phyloP scores from a whole-genome alignment of 2,888 invertebrate species.

The Cryptocheilus praepositus region DNA sequence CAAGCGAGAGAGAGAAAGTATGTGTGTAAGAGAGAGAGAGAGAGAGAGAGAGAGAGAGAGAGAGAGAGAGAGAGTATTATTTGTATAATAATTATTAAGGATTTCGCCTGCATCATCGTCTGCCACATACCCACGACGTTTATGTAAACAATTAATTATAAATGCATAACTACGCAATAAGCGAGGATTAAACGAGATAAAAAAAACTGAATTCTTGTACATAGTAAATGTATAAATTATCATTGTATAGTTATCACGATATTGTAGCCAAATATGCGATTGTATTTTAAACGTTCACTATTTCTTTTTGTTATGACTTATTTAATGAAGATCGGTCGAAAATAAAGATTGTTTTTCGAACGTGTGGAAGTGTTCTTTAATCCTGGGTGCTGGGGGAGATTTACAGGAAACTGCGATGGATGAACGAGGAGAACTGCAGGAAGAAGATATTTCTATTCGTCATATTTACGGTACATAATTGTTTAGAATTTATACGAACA shows the following conservation, averaged over 20 bases:
- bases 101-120: conserved; percentile 10
- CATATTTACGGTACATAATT: too few relatives aligned
- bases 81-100: not conserved
- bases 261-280: conserved; percentile 45
- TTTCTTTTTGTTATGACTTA: conserved; percentile 59
- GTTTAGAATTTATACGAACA: too few relatives aligned
- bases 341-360: conserved; percentile 60
- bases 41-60: conserved; percentile 5
- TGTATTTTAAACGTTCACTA: conserved; percentile 61
- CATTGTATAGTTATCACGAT: conserved; percentile 44
- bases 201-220: conserved; percentile 57
- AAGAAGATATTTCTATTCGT: too few relatives aligned
- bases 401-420: too few relatives aligned
- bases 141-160: conserved; percentile 29
- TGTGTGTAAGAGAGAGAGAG: not conserved
- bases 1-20: not conserved
- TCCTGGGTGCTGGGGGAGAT: too few relatives aligned
- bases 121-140: not conserved
- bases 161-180: conserved; percentile 28
- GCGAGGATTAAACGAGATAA: conserved; percentile 22
- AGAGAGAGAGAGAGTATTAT: not conserved
- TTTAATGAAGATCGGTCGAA: conserved; percentile 54
- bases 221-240: conserved; percentile 58
- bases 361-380: not conserved
- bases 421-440: too few relatives aligned